Evolutionary conservation across 2,113 vertebrate genomes (phyloP), one percentile per base, ranked within the genome.

Genomic region (Amphiprion ocellaris): DNA sequence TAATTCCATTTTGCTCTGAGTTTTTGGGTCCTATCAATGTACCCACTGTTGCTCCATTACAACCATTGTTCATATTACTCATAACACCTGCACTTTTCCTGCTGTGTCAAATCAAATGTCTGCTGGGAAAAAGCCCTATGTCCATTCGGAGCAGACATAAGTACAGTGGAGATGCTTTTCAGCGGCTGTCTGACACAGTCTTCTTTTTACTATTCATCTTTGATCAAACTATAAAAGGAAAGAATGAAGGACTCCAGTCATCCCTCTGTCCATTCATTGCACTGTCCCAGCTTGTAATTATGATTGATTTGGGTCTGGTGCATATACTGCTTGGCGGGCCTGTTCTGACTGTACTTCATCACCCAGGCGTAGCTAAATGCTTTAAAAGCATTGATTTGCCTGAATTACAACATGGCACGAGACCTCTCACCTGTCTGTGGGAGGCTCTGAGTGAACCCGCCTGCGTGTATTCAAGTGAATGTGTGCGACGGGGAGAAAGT

Each of bases 301-400:
- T 94, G 94, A 95, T 93, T 91, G 92, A 95, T 93, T 88, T 63
- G 70, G 72, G 59, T 82, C 87, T 91, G 88, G 92, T 86, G 80
- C 95, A 95, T 95, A 96, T 96, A 97, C 95, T 96, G 96, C 96
- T 96, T 95, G 94, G 95, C 92, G 92, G 96, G 95, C 94, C 94
- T 96, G 93, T 97, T 97, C 95, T 96, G 96, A 97, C 96, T 96
- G 95, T 97, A 96, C 95, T 97, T 98, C 95, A 97, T 97, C 96
- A 97, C 95, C 93, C 2, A 93, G 95, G 93, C 92, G 82, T 94
- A 93, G 95, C 96, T 97, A 97, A 97, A 98, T 97, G 96, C 95
- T 97, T 97, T 97, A 97, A 97, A 97, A 97, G 95, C 96, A 98
- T 97, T 96, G 96, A 97, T 97, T 93, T 97, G 96, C 94, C 93